These are phyloP conservation scores for Trididemnum nubilum DNA, from an alignment of 23 tunicate species.

Conservation along the genomic window DNA sequence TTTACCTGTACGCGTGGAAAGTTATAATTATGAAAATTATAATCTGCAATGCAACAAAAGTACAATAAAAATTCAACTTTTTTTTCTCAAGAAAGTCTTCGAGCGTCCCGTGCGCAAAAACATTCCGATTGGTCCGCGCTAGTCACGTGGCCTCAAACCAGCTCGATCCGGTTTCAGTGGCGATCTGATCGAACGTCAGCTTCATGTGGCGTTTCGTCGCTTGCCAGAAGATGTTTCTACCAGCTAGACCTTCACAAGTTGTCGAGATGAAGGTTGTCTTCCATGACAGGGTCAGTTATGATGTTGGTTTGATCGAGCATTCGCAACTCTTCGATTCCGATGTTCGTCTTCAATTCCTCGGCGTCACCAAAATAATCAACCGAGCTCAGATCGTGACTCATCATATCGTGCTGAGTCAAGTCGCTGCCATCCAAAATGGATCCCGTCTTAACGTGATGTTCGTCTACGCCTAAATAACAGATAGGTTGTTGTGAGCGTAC, in stretches of 20 bases:
- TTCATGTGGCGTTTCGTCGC: too few relatives aligned
- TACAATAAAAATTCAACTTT: too few relatives aligned
- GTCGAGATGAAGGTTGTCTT: constrained; percentile 47
- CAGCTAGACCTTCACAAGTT: neutral
- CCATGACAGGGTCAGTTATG: constrained; percentile 77
- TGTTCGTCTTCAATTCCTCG: constrained; percentile 72
- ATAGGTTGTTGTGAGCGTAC: neutral
- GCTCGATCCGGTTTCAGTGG: too few relatives aligned
- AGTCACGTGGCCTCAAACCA: too few relatives aligned
- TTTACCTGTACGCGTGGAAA: too few relatives aligned
- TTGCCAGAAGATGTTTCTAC: too few relatives aligned
- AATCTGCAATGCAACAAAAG: too few relatives aligned
- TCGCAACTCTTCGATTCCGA: constrained; percentile 85
- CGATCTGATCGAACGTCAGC: too few relatives aligned
- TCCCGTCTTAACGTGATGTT: constrained; percentile 23
- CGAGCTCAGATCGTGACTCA: constrained; percentile 33
- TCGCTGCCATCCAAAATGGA: constrained; percentile 7
- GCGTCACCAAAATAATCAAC: constrained; percentile 60
- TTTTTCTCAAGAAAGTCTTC: too few relatives aligned
- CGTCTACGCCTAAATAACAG: constrained; percentile 55
- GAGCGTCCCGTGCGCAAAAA: too few relatives aligned
- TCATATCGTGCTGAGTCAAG: constrained; percentile 23
- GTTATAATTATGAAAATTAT: too few relatives aligned
- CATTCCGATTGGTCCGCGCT: too few relatives aligned
- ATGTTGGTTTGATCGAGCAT: constrained; percentile 71